Evolutionary conservation across 2,888 invertebrate species (phyloP).

Genomic region (Pasiphila rectangulata): DNA sequence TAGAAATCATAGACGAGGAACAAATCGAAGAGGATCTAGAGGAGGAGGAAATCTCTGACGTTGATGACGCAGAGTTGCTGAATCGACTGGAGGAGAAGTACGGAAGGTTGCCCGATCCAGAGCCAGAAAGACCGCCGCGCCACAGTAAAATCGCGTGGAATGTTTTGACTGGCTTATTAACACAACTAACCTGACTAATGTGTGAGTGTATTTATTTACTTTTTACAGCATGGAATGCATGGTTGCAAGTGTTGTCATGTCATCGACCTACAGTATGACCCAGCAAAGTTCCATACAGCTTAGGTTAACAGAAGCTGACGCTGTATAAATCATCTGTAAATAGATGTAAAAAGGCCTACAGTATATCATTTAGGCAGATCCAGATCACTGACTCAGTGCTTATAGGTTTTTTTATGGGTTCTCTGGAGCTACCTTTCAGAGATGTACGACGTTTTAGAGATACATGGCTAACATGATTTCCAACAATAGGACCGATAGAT

Average conservation of each 20-base stretch:
- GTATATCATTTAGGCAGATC: too few species aligned
- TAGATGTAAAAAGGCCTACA: too few species aligned
- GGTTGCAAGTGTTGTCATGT: background rate
- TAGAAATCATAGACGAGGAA: conserved; percentile 72
- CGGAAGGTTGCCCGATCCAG: conserved; percentile 83
- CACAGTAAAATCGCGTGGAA: conserved; percentile 59
- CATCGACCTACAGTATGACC: conserved; percentile 25
- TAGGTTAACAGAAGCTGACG: too few species aligned
- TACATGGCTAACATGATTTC: too few species aligned
- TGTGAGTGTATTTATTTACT: conserved; percentile 53
- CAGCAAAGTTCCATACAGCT: too few species aligned
- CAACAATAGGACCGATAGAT: too few species aligned
- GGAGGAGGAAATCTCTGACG: conserved; percentile 81
- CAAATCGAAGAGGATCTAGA: conserved; percentile 76
- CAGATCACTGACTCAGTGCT: too few species aligned
- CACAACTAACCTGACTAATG: conserved; percentile 59
- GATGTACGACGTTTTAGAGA: too few species aligned
- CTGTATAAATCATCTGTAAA: too few species aligned
- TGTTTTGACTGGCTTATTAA: too few species aligned
- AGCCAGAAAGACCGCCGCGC: conserved; percentile 54
- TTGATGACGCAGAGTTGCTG: conserved; percentile 86
- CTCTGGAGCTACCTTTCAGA: too few species aligned
- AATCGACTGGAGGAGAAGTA: conserved; percentile 87
- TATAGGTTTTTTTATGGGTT: too few species aligned
- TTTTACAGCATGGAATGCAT: conserved; percentile 1